A percentile compares a stretch with the other conserved stretches of the same genome.
phyloP scores from a whole-genome alignment of 2,888 invertebrate genomes.

The Perizoma flavofasciatum region DNA sequence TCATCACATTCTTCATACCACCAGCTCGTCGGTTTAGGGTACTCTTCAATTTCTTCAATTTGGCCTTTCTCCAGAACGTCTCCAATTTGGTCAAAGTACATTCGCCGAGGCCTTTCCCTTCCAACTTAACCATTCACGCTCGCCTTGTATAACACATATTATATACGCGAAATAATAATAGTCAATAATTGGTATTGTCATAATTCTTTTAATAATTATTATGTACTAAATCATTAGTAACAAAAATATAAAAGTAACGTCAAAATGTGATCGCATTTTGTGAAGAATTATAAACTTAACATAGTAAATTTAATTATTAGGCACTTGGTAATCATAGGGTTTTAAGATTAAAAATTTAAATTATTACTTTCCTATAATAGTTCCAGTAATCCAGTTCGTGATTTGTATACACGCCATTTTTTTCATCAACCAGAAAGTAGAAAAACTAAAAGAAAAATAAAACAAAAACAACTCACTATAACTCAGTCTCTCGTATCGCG shows the following conservation, averaged over 20 bases:
- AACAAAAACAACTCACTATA: conserved; percentile 45
- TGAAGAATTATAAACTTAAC: conserved; percentile 9
- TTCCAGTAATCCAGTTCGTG: no score
- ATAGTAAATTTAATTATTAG: conserved; percentile 14
- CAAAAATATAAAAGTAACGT: conserved; percentile 27
- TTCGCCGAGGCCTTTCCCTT: no score
- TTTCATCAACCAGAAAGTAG: conserved; percentile 9
- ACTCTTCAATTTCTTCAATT: no score
- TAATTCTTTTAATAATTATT: conserved; percentile 33
- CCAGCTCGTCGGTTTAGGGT: no score
- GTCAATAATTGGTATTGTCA: conserved; percentile 14
- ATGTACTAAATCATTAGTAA: conserved; percentile 31
- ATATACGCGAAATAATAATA: conserved; percentile 5
- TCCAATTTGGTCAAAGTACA: no score
- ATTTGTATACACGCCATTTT: no score
- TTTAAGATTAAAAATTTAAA: neutral
- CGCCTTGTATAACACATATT: no score
- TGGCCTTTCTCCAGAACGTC: no score
- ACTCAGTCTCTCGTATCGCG: conserved; percentile 75
- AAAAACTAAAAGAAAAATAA: conserved; percentile 12
- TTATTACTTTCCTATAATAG: no score
- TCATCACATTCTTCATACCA: no score
- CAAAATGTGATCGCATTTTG: conserved; percentile 12
- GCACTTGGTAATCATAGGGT: conserved; percentile 30
- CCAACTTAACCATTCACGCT: no score